Evolutionary conservation across 2,113 vertebrate species (phyloP), one percentile per base, ranked within the genome.

Genomic region (Scopus umbretta): DNA sequence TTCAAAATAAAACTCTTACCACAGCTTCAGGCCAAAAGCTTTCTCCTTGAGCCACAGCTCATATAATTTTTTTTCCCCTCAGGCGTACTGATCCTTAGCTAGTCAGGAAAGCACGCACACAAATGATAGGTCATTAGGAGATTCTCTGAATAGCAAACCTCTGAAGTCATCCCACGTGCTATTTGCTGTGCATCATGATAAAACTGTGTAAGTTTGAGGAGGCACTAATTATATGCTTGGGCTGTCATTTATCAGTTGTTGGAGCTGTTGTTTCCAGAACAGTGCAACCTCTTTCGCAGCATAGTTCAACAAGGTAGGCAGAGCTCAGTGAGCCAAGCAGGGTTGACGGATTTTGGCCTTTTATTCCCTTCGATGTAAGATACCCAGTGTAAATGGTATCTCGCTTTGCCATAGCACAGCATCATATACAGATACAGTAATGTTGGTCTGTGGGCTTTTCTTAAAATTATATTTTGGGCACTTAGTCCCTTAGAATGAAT

Each of bases 1-100:
- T 96, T 86, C 25, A 76, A 93, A 86, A 81, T 71, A 67, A 88
- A 84, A 59, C 47, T 70, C 55, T 74, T 78, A 36, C 26, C 59
- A 82, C 29, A 81, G 90, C 92, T 92, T 84, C 83, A 86, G 67
- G 92, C 80, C 72, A 88, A 78, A 93, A 92, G 55, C 76, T 92
- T 94, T 92, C 40, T 96, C 67, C 87, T 81, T 61, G 61, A 94
- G 80, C 71, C 76, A 72, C 21, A 79, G 80, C 56, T 91, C 47
- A 75, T 52, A 16, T 95, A 3, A 38, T 34, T 70, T 90, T 79
- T 79, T 65, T 5, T 10, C 43, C 80, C 53, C 45, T 72, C 22
- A 30, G 79, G 93, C 88, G 66, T 50, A 26, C 52, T 87, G 91
- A 89, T 95, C 76, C 73, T 72, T 67, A 87, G 89, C 43, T 81